These are phyloP conservation scores for Drosophila austrosaltans DNA, from an alignment of 2,888 invertebrate genomes.

Conservation along the genomic window DNA sequence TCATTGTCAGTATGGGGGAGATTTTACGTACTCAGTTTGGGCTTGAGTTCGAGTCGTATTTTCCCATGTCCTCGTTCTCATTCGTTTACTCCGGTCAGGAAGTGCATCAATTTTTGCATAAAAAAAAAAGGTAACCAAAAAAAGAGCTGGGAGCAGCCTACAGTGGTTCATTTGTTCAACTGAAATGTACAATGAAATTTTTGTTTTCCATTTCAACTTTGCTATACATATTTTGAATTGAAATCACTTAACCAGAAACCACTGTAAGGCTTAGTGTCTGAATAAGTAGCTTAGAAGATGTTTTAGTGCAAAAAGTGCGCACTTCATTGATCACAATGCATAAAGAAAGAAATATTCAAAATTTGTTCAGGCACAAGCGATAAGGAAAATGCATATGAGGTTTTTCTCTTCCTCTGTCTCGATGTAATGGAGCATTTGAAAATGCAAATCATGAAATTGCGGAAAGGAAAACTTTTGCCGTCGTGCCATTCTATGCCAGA, in stretches of 20 bases:
- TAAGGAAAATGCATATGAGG: conserved; percentile 47
- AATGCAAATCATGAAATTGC: conserved; percentile 54
- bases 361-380: conserved; percentile 58
- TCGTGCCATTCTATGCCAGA: conserved; percentile 16
- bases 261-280: conserved; percentile 10
- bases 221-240: not conserved
- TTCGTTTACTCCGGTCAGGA: conserved; percentile 34
- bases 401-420: conserved; percentile 29
- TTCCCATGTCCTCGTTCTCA: not conserved
- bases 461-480: conserved; percentile 43
- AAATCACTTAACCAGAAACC: conserved; percentile 13
- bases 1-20: conserved; percentile 51
- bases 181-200: conserved; percentile 14
- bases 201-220: conserved; percentile 4
- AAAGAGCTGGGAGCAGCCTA: not conserved
- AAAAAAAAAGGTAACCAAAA: conserved; percentile 12
- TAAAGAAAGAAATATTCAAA: conserved; percentile 51
- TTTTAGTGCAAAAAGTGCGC: conserved; percentile 46
- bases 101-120: conserved; percentile 65
- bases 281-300: conserved; percentile 67
- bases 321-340: conserved; percentile 58
- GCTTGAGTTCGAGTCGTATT: conserved; percentile 5
- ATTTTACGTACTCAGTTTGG: conserved; percentile 7
- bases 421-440: conserved; percentile 70
- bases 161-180: not conserved